Evolutionary conservation across 2,888 invertebrate genomes (phyloP), one percentile per base, ranked within the genome.

Genomic region (Phasia obesa): DNA sequence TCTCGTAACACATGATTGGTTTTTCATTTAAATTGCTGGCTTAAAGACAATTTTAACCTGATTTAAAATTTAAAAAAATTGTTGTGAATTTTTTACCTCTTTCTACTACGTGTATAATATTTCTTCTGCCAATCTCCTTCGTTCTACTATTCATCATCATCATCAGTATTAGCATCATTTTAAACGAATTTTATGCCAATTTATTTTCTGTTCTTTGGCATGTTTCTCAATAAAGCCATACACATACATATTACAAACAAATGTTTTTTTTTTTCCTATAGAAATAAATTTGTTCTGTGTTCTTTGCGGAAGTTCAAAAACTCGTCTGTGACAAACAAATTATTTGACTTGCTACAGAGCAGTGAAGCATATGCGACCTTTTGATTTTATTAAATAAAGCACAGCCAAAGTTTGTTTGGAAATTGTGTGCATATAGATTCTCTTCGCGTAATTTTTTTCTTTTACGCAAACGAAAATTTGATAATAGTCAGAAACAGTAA

Each of bases 141-240:
- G 47, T 11, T 35, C 5, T 35, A 31, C 11, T 35, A 42, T 19
- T 67, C 31, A 47, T 60, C 76, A 69, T 44, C 65, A 57, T 44
- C 77, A 62, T 44, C 65, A 57, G 27, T 51, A 60, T 60, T 75
- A 77, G 65, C 74, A 79, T 76, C 75, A 71, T 71, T 76, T 83
- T 83, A 75, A 83, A 79, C 47, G 71, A 79, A 83, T 75, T 82
- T 83, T 71, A 83, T 75, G 83, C 65, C 75, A 83, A 83, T 79
- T 83, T 83, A 76, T 76, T 83, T 60, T 74, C 51, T 19, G 19
- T 55, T 55, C 31, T 38, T 60, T 35, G 35, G 35, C 35, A 35
- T 35, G 47, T 31, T 70, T 51, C 49, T 27, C 38, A 35, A 23
- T 7, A 35, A 35, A 35, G 2, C 9, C 7, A 35, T 11, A 11